A percentile compares a stretch with the other conserved stretches of the same genome.
phyloP scores from a whole-genome alignment of 2,888 invertebrate species.

The Aethes cnicana region DNA sequence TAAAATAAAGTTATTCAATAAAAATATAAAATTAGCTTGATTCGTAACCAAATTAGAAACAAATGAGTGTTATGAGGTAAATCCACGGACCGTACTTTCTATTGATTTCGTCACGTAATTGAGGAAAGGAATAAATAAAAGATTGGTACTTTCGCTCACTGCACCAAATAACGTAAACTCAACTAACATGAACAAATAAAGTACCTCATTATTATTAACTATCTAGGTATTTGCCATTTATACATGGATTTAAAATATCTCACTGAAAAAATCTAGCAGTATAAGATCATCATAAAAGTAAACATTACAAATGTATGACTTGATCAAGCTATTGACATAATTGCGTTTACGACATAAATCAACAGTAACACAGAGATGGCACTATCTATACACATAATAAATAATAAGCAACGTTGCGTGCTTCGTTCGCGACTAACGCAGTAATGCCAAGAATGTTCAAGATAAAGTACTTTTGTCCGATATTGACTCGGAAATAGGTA shows the following conservation, averaged over 20 bases:
- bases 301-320: slow-evolving; percentile 6
- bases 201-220: background rate
- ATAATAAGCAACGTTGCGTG: too few relatives aligned
- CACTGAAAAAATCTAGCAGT: too few relatives aligned
- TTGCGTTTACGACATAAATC: slow-evolving; percentile 10
- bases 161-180: slow-evolving; percentile 2
- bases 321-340: slow-evolving; percentile 4
- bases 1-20: too few relatives aligned
- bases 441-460: slow-evolving; percentile 16
- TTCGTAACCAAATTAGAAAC: slow-evolving; percentile 7
- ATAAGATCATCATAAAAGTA: too few relatives aligned
- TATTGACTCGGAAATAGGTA: slow-evolving; percentile 2
- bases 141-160: slow-evolving; percentile 30
- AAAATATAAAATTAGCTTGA: background rate
- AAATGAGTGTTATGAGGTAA: slow-evolving; percentile 8
- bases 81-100: slow-evolving; percentile 22
- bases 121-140: slow-evolving; percentile 30
- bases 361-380: background rate
- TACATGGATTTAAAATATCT: too few relatives aligned
- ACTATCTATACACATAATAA: too few relatives aligned
- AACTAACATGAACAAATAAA: background rate
- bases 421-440: background rate
- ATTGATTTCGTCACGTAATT: slow-evolving; percentile 34
- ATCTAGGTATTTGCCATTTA: background rate
- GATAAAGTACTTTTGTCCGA: slow-evolving; percentile 9